Evolutionary conservation across 1,140 invertebrate genomes (phyloP), one percentile per base, ranked within the genome.

Genomic region (Araneus ventricosus): DNA sequence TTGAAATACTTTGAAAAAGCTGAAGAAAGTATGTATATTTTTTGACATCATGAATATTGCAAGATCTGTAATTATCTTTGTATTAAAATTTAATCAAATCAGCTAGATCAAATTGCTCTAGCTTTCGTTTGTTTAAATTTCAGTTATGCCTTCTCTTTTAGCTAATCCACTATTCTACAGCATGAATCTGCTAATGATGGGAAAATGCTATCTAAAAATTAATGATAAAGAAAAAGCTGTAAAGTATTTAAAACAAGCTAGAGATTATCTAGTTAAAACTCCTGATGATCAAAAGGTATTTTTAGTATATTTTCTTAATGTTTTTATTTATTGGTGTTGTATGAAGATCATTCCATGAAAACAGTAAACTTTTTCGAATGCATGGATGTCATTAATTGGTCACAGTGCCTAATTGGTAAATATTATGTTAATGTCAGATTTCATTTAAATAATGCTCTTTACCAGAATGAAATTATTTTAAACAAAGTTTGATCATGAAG

Each of bases 181-280:
- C 94, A 96, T 97, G 93, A 98, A 98, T 96, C 96, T 98, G 37
- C 95, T 98, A 41, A 97, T 98, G 96, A 95, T 98, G 57, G 98
- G 97, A 0, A 97, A 97, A 95, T 96, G 96, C 5, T 96, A 96
- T 94, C 89, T 97, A 52, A 96, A 96, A 94, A 94, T 97, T 14
- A 95, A 96, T 30, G 95, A 96, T 39, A 96, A 96, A 59, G 96
- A 96, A 39, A 95, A 96, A 57, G 97, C 97, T 0, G 94, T 95
- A 17, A 95, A 95, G 24, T 97, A 96, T 95, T 95, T 97, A 63
- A 95, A 95, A 93, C 94, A 95, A 94, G 96, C 96, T 4, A 94
- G 94, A 27, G 95, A 96, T 90, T 97, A 96, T 95, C 95, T 95
- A 22, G 95, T 95, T 4, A 96, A 95, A 93, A 96, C 96, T 93